phyloP scores from a whole-genome alignment of 1,140 invertebrate species.

The Gryllus bimaculatus region DNA sequence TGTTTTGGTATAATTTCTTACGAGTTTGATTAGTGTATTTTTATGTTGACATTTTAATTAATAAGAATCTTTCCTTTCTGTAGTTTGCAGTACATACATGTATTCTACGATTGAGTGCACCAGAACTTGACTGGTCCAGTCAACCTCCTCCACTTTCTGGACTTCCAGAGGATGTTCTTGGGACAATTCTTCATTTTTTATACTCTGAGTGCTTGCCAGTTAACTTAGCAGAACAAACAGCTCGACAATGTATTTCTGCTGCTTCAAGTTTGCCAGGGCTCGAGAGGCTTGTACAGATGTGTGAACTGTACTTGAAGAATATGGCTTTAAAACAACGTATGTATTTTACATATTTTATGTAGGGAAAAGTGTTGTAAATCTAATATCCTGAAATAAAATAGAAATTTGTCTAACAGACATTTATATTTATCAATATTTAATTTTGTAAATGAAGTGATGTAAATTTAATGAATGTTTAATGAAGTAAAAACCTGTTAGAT shows the following conservation, averaged over 20 bases:
- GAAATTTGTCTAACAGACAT: neutral
- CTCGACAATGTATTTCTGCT: slow-evolving; percentile 42
- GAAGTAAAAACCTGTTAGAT: too few relatives aligned
- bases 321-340: slow-evolving; percentile 53
- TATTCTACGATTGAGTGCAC: slow-evolving; percentile 45
- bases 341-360: slow-evolving; percentile 24
- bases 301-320: slow-evolving; percentile 49
- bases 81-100: slow-evolving; percentile 53
- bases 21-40: neutral
- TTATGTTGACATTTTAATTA: neutral
- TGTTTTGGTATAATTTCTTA: too few relatives aligned
- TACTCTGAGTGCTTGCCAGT: slow-evolving; percentile 54
- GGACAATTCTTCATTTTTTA: slow-evolving; percentile 48
- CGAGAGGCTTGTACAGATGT: slow-evolving; percentile 43
- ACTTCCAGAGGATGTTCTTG: slow-evolving; percentile 46
- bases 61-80: slow-evolving; percentile 20
- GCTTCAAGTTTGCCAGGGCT: slow-evolving; percentile 40
- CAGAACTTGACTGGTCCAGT: slow-evolving; percentile 42
- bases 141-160: slow-evolving; percentile 38
- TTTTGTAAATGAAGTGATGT: neutral
- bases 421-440: neutral
- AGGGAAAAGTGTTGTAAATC: neutral
- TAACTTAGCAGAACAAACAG: slow-evolving; percentile 43
- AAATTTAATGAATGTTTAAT: too few relatives aligned
- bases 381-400: neutral